Evolutionary conservation across 2,113 vertebrate genomes (phyloP).

Genomic region (Cercopithecus mona): DNA sequence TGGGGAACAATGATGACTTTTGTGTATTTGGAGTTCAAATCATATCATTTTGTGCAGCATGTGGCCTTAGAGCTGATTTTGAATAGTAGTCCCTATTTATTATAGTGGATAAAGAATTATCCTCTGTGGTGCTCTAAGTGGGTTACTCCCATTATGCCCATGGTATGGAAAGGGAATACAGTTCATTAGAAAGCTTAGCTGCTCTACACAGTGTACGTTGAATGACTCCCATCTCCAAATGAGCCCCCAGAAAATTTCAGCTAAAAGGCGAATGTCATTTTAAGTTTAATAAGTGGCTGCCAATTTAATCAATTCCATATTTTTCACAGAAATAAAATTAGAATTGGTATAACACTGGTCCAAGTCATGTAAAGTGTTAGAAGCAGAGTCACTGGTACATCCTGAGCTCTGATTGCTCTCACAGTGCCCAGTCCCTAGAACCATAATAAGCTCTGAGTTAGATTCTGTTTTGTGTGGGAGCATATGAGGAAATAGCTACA

Average conservation of each 20-base stretch:
- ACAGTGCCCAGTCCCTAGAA: no score
- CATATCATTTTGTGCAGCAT: not conserved
- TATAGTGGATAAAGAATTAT: not conserved
- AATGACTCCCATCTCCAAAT: not conserved
- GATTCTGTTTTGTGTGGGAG: not conserved
- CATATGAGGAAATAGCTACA: not conserved
- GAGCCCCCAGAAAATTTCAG: not conserved
- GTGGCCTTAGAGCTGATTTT: not conserved
- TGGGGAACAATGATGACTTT: not conserved
- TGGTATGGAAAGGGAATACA: not conserved
- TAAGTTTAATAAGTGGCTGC: not conserved
- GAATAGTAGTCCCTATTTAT: not conserved
- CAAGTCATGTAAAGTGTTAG: not conserved
- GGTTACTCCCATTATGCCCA: not conserved
- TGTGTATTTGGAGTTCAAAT: not conserved
- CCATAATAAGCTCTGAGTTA: not conserved
- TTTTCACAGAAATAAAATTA: slow-evolving; percentile 3
- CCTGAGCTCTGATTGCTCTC: not conserved
- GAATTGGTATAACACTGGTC: not conserved
- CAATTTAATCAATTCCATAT: not conserved
- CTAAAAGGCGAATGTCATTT: not conserved
- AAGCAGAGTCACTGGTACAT: not conserved
- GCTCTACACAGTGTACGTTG: not conserved
- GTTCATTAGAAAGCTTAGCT: not conserved
- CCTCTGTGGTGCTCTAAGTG: not conserved